Base-by-base conservation (phyloP, 2,888 invertebrate genomes). In the Eilema depressum region DNA sequence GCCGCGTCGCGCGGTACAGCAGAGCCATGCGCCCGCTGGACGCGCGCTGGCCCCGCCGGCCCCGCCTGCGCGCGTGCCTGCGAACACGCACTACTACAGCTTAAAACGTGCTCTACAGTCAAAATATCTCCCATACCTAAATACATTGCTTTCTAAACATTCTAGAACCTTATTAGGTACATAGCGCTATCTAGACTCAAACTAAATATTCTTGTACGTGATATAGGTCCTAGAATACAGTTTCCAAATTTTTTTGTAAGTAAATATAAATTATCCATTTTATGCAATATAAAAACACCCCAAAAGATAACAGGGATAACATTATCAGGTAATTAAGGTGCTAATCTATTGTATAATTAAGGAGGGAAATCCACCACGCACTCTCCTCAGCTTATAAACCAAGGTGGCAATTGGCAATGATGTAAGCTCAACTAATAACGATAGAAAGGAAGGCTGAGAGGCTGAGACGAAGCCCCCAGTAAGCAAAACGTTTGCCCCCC, bases 1-100 rank as follows among this genome's bases (percentile, higher is more conserved):
- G 96, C 95, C 97, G 97, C 91, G 97, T 97, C 93, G 98, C 97
- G 89, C 98, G 97, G 94, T 97, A 97, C 91, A 97, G 96, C 90
- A 97, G 96, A 91, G 97, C 97, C 97, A 97, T 97, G 95, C 96
- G 96, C 94, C 91, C 93, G 93, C 95, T 85, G 86, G 86, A 94
- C 91, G 93, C 94, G 90, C 93, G 92, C 95, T 80, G 77, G 79
- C 74, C 87, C 95, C 92, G 85, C 95, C 90, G 88, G 89, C 90
- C 86, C 89, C 91, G 89, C 90, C 91, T 91, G 89, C 89, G 89
- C 91, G 87, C 86, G 86, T 89, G 88, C 89, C 92, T 88, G 83
- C n/a, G 63, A 75, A 84, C 74, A 83, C 71, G 73, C 69, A 75
- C 74, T 72, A 67, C 70, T 72, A 67, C 23, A 66, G 25, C 60